These are phyloP conservation scores for Salvelinus fontinalis DNA, from an alignment of 2,113 vertebrate genomes.

Conservation along the genomic window DNA sequence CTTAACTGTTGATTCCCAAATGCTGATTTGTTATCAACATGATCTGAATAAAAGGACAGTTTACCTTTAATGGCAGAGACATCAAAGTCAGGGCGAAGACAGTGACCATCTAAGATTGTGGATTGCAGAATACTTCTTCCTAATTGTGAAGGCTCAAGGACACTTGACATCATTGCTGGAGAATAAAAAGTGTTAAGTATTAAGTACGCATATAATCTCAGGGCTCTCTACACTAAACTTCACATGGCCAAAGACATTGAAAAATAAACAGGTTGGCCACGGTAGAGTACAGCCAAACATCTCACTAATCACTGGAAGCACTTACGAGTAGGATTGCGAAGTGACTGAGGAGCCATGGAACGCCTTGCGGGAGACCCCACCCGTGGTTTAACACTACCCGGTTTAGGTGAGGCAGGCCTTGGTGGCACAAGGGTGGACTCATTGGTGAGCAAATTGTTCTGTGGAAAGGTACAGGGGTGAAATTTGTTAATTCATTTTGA, in stretches of 20 bases:
- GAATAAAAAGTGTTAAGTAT: background rate
- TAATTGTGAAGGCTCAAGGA: constrained; percentile 45
- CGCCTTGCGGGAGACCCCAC: constrained; percentile 51
- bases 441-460: constrained; percentile 61
- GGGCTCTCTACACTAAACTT: background rate
- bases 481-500: background rate
- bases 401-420: constrained; percentile 64
- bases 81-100: constrained; percentile 76
- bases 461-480: constrained; percentile 10
- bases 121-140: constrained; percentile 79
- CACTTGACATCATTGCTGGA: constrained; percentile 23
- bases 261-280: background rate
- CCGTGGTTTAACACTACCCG: constrained; percentile 46
- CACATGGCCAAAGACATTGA: background rate
- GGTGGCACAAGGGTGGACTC: constrained; percentile 47
- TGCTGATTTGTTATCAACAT: background rate
- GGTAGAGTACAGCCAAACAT: background rate
- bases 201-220: background rate
- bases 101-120: constrained; percentile 78
- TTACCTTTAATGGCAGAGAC: constrained; percentile 84
- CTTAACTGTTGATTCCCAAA: too few relatives aligned
- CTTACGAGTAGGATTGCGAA: constrained; percentile 47
- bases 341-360: constrained; percentile 46
- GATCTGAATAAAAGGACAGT: background rate
- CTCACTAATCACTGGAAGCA: background rate